Percentiles rank a stretch among this genome's conserved stretches.
Evolutionary conservation across 2,888 invertebrate genomes (phyloP).

Genomic region (Habrosyne pyritoides): DNA sequence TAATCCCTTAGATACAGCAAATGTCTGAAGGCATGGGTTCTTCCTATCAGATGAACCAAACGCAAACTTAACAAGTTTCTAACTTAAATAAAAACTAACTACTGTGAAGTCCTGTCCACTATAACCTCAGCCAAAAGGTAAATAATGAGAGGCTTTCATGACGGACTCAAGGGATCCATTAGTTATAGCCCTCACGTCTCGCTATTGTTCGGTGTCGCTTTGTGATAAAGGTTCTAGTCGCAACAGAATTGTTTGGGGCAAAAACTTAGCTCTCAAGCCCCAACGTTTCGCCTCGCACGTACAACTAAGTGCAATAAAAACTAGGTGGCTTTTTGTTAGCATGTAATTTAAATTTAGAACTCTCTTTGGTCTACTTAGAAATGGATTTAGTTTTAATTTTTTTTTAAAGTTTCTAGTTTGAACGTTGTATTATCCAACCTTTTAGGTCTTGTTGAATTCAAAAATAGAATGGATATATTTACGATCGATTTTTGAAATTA

Average conservation of each 20-base stretch:
- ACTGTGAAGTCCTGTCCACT: background rate
- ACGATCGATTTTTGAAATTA: no score
- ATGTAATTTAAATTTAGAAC: background rate
- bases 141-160: conserved; percentile 17
- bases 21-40: no score
- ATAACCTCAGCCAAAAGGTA: conserved; percentile 9
- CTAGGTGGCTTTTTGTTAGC: background rate
- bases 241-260: conserved; percentile 2
- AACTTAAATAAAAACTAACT: no score
- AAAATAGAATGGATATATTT: no score
- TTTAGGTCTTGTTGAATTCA: background rate
- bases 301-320: background rate
- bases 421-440: no score
- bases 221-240: conserved; percentile 17
- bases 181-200: conserved; percentile 23
- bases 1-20: no score
- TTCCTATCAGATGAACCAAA: no score
- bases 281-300: background rate
- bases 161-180: conserved; percentile 20
- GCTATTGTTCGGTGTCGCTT: conserved; percentile 25
- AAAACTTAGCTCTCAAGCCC: background rate
- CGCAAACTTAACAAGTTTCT: no score
- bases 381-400: no score
- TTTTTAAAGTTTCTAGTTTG: no score
- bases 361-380: background rate